Evolutionary conservation across 1,140 invertebrate species (phyloP).

Genomic region (Drosophila erecta): DNA sequence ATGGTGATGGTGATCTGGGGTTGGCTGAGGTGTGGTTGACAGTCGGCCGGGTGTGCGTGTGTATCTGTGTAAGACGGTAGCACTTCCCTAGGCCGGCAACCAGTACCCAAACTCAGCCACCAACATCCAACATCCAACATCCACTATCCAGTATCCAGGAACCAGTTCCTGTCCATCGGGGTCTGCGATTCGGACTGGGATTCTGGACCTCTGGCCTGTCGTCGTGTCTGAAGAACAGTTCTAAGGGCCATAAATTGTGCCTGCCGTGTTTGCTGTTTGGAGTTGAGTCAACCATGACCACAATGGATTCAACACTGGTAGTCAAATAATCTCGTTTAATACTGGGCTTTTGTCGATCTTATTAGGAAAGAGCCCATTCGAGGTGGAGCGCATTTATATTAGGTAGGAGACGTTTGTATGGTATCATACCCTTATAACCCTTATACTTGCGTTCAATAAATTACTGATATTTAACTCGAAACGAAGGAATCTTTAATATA

Average conservation of each 20-base stretch:
- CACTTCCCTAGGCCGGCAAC: constrained; percentile 64
- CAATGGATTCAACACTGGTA: constrained; percentile 75
- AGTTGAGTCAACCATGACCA: constrained; percentile 42
- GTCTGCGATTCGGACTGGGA: constrained; percentile 2
- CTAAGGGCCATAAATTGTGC: constrained; percentile 77
- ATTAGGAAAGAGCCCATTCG: constrained; percentile 1
- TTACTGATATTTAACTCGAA: no score
- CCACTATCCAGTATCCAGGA: constrained; percentile 15
- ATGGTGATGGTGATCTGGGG: constrained; percentile 37
- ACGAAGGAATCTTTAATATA: no score
- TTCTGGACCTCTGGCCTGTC: constrained; percentile 45
- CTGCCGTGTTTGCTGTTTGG: constrained; percentile 41
- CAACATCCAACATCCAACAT: background rate
- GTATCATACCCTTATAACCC: background rate
- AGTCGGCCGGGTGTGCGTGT: constrained; percentile 19
- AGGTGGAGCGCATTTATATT: constrained; percentile 19
- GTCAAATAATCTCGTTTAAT: constrained; percentile 80
- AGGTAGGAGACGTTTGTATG: constrained; percentile 21
- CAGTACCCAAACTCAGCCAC: constrained; percentile 8
- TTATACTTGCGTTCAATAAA: background rate
- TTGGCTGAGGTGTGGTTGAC: constrained; percentile 33
- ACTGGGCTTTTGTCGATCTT: constrained; percentile 38
- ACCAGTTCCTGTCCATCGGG: constrained; percentile 62
- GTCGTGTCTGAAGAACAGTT: constrained; percentile 74
- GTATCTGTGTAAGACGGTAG: constrained; percentile 76